A percentile compares a stretch with the other conserved stretches of the same genome.
phyloP scores from a whole-genome alignment of 2,113 vertebrate species.

The Dicaeum eximium region DNA sequence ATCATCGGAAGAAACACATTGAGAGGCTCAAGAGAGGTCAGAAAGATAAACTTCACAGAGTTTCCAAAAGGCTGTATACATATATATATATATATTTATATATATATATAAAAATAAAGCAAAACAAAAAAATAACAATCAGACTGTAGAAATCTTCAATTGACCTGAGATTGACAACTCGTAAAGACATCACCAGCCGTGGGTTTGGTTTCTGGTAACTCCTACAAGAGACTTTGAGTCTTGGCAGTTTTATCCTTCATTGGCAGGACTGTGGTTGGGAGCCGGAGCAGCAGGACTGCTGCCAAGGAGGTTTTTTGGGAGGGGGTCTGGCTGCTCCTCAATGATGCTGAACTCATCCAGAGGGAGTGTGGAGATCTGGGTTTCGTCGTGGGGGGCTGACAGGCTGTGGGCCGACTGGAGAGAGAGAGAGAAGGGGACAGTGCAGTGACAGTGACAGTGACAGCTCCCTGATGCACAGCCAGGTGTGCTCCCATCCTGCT shows the following conservation, averaged over 20 bases:
- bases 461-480: not conserved
- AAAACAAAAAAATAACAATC: constrained; percentile 73
- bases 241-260: constrained; percentile 64
- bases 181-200: constrained; percentile 60
- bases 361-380: constrained; percentile 80
- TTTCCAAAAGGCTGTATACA: constrained; percentile 50
- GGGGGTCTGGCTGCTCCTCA: constrained; percentile 61
- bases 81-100: constrained; percentile 11
- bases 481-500: not conserved
- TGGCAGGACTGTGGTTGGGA: not conserved
- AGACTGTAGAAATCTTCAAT: constrained; percentile 72
- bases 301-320: not conserved
- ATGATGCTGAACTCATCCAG: constrained; percentile 78
- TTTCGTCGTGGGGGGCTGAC: constrained; percentile 63
- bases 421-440: not conserved
- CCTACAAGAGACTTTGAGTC: constrained; percentile 29
- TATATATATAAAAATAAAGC: constrained; percentile 69
- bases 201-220: constrained; percentile 35
- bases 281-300: not conserved
- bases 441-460: not conserved
- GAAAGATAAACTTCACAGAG: constrained; percentile 42
- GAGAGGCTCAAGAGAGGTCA: constrained; percentile 7
- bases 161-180: constrained; percentile 89
- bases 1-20: not conserved
- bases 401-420: constrained; percentile 58